Conservation (phyloP, 1,140 invertebrate genomes). For the Drosophila ficusphila region DNA sequence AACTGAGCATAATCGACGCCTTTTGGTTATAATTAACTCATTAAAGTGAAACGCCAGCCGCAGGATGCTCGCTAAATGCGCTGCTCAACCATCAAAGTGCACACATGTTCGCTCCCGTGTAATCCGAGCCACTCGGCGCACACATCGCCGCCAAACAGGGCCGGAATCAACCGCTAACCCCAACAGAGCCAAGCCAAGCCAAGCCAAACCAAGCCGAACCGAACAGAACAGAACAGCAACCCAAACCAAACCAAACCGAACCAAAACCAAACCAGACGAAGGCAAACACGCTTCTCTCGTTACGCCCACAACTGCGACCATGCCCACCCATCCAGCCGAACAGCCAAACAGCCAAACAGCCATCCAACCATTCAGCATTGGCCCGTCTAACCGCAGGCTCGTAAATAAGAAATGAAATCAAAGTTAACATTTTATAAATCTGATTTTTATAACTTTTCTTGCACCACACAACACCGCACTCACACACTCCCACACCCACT, state of each 20-base stretch:
- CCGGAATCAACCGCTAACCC: slow-evolving; percentile 25
- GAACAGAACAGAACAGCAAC: too few relatives aligned
- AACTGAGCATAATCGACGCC: slow-evolving; percentile 82
- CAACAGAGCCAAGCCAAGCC: slow-evolving; percentile 8
- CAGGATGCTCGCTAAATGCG: slow-evolving; percentile 71
- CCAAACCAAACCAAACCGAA: slow-evolving; percentile 5
- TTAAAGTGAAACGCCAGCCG: slow-evolving; percentile 80
- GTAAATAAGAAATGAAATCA: slow-evolving; percentile 83
- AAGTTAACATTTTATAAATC: slow-evolving; percentile 83
- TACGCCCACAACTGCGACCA: slow-evolving; percentile 2
- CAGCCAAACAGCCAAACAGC: too few relatives aligned
- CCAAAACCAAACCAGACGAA: slow-evolving; percentile 17
- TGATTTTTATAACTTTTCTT: slow-evolving; percentile 78
- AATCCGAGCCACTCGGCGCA: slow-evolving; percentile 35
- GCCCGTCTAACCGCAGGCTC: slow-evolving; percentile 52
- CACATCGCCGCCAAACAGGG: slow-evolving; percentile 1
- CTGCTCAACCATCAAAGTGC: slow-evolving; percentile 74
- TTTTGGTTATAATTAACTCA: slow-evolving; percentile 83
- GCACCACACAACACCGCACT: slow-evolving; percentile 17
- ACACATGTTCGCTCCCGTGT: slow-evolving; percentile 62
- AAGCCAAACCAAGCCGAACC: slow-evolving; percentile 1
- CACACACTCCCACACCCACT: too few relatives aligned
- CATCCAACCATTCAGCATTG: too few relatives aligned
- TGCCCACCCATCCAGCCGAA: neutral
- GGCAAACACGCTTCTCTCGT: slow-evolving; percentile 36